A percentile compares a stretch with the other conserved stretches of the same genome.
phyloP scores from a whole-genome alignment of 1,140 invertebrate genomes.

The Drosophila orena region DNA sequence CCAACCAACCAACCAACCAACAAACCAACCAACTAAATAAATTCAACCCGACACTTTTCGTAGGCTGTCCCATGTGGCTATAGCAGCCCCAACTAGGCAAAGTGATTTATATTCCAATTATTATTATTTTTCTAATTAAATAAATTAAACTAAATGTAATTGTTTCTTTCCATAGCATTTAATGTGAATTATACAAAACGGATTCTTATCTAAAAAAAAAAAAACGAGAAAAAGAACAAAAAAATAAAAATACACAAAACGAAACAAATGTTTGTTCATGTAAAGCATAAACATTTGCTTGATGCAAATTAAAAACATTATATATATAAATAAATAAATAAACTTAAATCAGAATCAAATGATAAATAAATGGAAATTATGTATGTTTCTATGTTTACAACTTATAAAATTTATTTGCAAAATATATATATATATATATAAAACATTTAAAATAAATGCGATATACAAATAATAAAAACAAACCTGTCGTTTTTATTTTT shows the following conservation, averaged over 20 bases:
- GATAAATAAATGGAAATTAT: conserved; percentile 60
- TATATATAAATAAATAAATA: conserved; percentile 41
- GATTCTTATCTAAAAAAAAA: conserved; percentile 58
- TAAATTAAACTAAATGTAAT: conserved; percentile 71
- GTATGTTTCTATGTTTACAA: conserved; percentile 71
- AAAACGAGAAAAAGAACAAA: conserved; percentile 25
- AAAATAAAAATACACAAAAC: conserved; percentile 20
- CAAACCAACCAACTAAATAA: conserved; percentile 28
- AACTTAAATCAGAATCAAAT: conserved; percentile 51
- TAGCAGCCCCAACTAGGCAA: conserved; percentile 62
- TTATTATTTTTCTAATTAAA: conserved; percentile 82
- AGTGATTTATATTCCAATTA: conserved; percentile 83
- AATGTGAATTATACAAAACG: conserved; percentile 59
- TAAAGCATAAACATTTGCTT: conserved; percentile 60
- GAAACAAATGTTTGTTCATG: conserved; percentile 58
- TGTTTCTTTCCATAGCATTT: conserved; percentile 66
- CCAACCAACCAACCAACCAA: conserved; percentile 25
- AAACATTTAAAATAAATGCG: conserved; percentile 79
- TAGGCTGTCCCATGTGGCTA: conserved; percentile 35
- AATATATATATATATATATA: conserved; percentile 68
- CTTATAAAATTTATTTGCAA: conserved; percentile 72
- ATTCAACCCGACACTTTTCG: conserved; percentile 24
- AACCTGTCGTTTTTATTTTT: not conserved
- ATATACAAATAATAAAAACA: conserved; percentile 69
- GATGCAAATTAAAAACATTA: conserved; percentile 50